Conservation (phyloP, 2,888 invertebrate species). For the Dyspetes luteomarginatus region DNA sequence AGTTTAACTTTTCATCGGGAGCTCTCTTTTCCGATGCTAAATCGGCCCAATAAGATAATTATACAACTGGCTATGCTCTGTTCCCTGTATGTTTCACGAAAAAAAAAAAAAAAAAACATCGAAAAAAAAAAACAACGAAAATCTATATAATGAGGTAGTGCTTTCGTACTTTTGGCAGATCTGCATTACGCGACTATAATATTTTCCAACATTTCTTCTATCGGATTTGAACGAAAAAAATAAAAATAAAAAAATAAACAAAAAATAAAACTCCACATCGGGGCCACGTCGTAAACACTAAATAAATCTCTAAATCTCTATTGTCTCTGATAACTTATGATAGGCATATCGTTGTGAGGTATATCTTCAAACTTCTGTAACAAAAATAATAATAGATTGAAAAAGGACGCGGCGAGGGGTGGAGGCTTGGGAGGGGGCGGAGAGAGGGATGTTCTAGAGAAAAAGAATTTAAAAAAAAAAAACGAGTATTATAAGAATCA, state of each 20-base stretch:
- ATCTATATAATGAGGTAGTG: conserved; percentile 77
- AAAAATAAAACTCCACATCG: conserved; percentile 53
- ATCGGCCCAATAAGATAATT: conserved; percentile 39
- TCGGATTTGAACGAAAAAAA: conserved; percentile 11
- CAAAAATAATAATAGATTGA: conserved; percentile 69
- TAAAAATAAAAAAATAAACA: conserved; percentile 20
- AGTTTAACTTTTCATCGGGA: background rate
- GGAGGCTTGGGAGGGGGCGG: conserved; percentile 5
- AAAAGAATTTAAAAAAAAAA: conserved; percentile 47
- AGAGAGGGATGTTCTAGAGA: conserved; percentile 34
- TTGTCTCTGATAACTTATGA: conserved; percentile 81
- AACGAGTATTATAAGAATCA: conserved; percentile 25
- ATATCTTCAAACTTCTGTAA: conserved; percentile 76
- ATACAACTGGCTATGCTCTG: conserved; percentile 50
- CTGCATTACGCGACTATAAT: conserved; percentile 50
- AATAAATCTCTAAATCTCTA: conserved; percentile 80
- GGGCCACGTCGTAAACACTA: conserved; percentile 76
- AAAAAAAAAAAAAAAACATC: conserved; percentile 1
- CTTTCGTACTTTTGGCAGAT: conserved; percentile 75
- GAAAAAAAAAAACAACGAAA: conserved; percentile 17
- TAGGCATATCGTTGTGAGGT: conserved; percentile 81
- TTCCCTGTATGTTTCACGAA: conserved; percentile 56
- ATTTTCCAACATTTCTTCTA: conserved; percentile 27
- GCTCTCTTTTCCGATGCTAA: conserved; percentile 30
- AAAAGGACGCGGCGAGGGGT: conserved; percentile 38